phyloP scores from a whole-genome alignment of 2,888 invertebrate species.

The Tubiluchus corallicola region DNA sequence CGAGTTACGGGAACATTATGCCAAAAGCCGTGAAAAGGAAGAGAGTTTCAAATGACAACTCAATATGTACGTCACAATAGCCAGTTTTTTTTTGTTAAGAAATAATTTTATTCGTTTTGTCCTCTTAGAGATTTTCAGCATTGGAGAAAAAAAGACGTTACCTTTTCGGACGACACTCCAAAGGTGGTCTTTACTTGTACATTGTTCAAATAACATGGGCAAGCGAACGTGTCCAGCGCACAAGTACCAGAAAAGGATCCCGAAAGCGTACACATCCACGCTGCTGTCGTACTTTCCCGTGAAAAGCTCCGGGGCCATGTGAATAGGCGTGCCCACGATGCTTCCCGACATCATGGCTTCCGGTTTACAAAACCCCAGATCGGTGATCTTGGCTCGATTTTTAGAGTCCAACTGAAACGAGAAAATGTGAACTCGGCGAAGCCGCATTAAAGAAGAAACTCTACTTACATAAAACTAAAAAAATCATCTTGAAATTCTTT shows the following conservation, averaged over 20 bases:
- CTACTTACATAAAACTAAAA: too few relatives aligned
- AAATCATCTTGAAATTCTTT: too few relatives aligned
- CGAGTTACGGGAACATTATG: too few relatives aligned
- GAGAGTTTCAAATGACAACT: too few relatives aligned
- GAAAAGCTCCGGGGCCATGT: conserved; percentile 76
- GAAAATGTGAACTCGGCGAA: conserved; percentile 7
- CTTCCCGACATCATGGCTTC: conserved; percentile 78
- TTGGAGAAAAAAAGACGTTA: too few relatives aligned
- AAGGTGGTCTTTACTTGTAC: conserved; percentile 63
- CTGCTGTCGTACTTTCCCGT: conserved; percentile 58
- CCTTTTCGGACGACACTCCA: conserved; percentile 67
- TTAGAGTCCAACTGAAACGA: conserved; percentile 40
- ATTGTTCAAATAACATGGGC: conserved; percentile 59
- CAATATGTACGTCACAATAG: too few relatives aligned
- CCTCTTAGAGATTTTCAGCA: too few relatives aligned
- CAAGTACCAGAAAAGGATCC: conserved; percentile 59
- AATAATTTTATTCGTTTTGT: too few relatives aligned
- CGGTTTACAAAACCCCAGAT: conserved; percentile 73
- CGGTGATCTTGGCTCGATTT: conserved; percentile 59
- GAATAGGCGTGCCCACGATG: conserved; percentile 68
- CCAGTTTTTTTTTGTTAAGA: too few relatives aligned
- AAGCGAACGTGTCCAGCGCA: conserved; percentile 61
- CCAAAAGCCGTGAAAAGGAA: too few relatives aligned
- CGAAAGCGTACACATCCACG: conserved; percentile 76
- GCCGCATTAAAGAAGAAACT: background rate